These are phyloP conservation scores for Temnothorax ravouxi DNA, from an alignment of 2,888 invertebrate species.

Conservation along the genomic window DNA sequence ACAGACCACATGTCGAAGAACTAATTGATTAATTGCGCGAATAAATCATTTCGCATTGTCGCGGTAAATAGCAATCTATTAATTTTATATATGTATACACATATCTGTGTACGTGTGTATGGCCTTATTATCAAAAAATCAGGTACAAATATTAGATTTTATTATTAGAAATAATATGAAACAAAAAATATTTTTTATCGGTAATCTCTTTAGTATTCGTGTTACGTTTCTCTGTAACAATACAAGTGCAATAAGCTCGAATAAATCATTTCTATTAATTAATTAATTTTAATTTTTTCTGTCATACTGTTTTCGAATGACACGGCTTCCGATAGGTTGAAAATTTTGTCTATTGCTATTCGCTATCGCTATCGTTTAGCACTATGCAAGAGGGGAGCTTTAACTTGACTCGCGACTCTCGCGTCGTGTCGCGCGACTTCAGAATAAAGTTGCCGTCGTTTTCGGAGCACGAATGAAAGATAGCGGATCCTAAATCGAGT, in stretches of 20 bases:
- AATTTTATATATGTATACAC: background rate
- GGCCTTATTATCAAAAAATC: background rate
- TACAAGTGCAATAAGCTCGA: background rate
- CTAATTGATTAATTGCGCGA: slow-evolving; percentile 58
- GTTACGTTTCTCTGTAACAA: background rate
- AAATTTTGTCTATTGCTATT: too few species aligned
- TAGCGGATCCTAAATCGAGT: too few species aligned
- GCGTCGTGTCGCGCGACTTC: too few species aligned
- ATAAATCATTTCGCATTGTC: slow-evolving; percentile 52
- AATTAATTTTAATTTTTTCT: too few species aligned
- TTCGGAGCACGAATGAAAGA: too few species aligned
- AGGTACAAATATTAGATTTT: background rate
- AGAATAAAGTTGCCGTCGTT: too few species aligned
- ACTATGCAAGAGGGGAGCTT: too few species aligned
- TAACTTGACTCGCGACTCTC: too few species aligned
- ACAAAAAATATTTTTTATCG: background rate
- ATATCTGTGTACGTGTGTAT: background rate
- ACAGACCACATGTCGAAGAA: slow-evolving; percentile 57
- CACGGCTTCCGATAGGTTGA: too few species aligned
- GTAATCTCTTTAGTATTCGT: background rate
- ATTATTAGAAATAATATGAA: background rate
- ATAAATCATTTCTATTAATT: background rate
- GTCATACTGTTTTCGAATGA: too few species aligned
- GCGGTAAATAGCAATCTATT: slow-evolving; percentile 30
- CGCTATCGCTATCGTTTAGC: too few species aligned